phyloP scores from a whole-genome alignment of 2,113 vertebrate genomes.

The Bolborhynchus lineola region DNA sequence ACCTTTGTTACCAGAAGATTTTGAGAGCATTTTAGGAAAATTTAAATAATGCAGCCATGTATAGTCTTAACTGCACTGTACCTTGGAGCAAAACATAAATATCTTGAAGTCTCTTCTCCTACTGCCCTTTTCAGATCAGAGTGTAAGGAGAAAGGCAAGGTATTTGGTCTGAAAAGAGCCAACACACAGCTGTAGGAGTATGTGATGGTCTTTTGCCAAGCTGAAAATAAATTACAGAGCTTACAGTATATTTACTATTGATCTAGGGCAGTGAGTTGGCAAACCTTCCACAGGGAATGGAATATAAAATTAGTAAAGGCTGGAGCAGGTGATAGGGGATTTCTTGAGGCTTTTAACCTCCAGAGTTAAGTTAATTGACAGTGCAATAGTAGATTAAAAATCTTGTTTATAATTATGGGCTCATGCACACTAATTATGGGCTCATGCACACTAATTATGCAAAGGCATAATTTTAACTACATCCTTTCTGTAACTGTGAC shows the following conservation, averaged over 20 bases:
- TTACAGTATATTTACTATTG: neutral
- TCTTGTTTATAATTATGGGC: neutral
- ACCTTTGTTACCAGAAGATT: neutral
- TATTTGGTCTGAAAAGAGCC: neutral
- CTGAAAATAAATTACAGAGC: neutral
- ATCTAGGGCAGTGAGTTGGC: neutral
- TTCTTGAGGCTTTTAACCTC: neutral
- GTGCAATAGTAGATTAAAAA: neutral
- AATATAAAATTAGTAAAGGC: neutral
- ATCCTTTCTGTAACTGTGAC: neutral
- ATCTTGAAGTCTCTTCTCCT: neutral
- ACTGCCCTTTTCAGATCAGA: neutral
- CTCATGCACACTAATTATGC: neutral
- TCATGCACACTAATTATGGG: neutral
- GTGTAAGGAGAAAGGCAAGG: neutral
- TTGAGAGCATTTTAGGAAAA: neutral
- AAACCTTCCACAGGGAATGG: neutral
- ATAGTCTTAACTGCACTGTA: neutral
- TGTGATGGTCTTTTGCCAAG: neutral
- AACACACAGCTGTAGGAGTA: neutral
- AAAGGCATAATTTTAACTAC: neutral
- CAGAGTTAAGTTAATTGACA: neutral
- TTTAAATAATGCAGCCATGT: neutral
- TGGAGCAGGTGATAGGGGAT: neutral
- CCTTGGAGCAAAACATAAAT: neutral